Base-by-base conservation (phyloP, 2,797 vertebrate species). In the Galago senegalensis region DNA sequence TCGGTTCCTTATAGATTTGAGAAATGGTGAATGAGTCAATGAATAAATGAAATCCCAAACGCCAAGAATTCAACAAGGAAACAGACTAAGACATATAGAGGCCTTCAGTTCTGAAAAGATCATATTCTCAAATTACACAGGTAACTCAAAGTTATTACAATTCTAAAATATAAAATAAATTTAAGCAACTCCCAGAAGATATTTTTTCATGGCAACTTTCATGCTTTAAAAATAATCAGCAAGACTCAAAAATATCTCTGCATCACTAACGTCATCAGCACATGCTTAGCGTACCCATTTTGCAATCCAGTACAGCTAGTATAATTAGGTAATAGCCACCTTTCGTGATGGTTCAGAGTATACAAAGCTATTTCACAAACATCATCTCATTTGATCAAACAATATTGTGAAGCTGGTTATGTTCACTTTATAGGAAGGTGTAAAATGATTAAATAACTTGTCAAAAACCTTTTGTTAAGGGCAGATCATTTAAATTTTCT, bases 71-170 rank as follows among this genome's bases (percentile, higher is more conserved):
- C 43, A 89, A 81, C 2, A 53, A 90, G 29, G 10, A 63, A 9
- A 6, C 43, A 70, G 29, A 91, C 73, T 70, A 92, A 87, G 61
- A 60, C 4, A 61, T 43, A 72, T 61, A 85, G 17, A 76, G 25
- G 0, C 27, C 65, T 81, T 95, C 56, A 43, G 16, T 13, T 89
- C 20, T 58, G 23, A 82, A 96, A 79, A 92, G 53, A 73, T 56
- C 12, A 27, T 13, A 65, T 76, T 1, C 17, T 11, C 9, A 84
- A 94, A 72, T 67, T 67, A 67, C 9, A 77, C 8, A 92, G 5
- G 29, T 63, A 94, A 90, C 76, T 85, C 17, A 89, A 94, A 87
- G 4, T 75, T 87, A 89, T 73, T 14, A 69, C 2, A 92, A 82
- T 37, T 92, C 14, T 83, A 69, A 85, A 76, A 84, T 34, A 69